Conservation (phyloP, 2,113 vertebrate genomes). For the Thunnus thynnus region DNA sequence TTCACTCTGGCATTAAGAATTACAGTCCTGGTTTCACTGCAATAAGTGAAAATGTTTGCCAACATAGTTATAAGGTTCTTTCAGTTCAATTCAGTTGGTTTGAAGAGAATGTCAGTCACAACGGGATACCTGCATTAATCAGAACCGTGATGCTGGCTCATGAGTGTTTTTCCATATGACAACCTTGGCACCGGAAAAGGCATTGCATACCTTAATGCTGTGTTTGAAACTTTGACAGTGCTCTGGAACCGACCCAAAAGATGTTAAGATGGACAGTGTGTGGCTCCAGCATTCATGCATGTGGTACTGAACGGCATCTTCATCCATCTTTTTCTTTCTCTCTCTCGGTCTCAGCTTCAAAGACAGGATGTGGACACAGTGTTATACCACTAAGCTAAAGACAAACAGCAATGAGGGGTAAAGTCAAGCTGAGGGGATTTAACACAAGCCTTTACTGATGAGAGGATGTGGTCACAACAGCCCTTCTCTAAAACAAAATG, state of each 20-base stretch:
- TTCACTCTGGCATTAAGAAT: constrained; percentile 28
- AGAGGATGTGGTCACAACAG: constrained; percentile 51
- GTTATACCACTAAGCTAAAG: constrained; percentile 50
- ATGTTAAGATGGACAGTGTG: constrained; percentile 34
- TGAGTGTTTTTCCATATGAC: constrained; percentile 50
- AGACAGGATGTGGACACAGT: constrained; percentile 64
- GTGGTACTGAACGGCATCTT: constrained; percentile 1
- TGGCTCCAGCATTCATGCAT: constrained; percentile 10
- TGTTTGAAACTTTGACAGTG: constrained; percentile 49
- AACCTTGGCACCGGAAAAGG: constrained; percentile 35
- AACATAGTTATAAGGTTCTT: neutral
- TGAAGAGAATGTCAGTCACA: constrained; percentile 48
- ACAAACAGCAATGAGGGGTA: constrained; percentile 50
- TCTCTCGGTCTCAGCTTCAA: constrained; percentile 26
- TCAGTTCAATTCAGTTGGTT: neutral
- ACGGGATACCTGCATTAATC: constrained; percentile 62
- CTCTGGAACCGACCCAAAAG: constrained; percentile 25
- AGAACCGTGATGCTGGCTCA: constrained; percentile 30
- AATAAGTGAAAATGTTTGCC: constrained; percentile 1
- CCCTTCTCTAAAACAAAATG: constrained; percentile 29
- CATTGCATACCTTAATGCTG: constrained; percentile 28
- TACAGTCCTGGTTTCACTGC: constrained; percentile 13
- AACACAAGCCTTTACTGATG: constrained; percentile 28
- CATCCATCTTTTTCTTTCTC: neutral
- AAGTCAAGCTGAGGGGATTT: constrained; percentile 43